Evolutionary conservation across 2,797 vertebrate species (phyloP).

Genomic region (Rhadinocentrus ornatus): DNA sequence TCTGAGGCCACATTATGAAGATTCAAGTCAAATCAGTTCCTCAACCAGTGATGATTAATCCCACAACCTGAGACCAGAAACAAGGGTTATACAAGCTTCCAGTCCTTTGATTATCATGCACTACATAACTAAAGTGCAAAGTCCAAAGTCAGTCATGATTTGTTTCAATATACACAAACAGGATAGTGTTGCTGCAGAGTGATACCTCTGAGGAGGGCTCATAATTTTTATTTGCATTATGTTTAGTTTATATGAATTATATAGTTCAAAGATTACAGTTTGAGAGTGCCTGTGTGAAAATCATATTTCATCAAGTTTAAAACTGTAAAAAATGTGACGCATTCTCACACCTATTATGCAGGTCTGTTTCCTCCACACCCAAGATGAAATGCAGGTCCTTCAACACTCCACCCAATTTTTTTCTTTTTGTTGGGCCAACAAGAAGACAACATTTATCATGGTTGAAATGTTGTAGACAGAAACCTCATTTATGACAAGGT

Average conservation of each 20-base stretch:
- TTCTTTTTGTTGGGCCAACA: constrained; percentile 5
- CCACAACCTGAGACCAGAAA: neutral
- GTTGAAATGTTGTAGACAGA: constrained; percentile 5
- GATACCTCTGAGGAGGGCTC: neutral
- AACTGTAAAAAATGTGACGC: neutral
- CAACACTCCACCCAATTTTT: constrained; percentile 55
- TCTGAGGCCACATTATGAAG: neutral
- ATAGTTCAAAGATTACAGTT: neutral
- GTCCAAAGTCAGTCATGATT: constrained; percentile 17
- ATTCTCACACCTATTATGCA: constrained; percentile 22
- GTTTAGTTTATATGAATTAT: neutral
- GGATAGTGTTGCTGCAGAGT: neutral
- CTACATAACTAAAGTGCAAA: constrained; percentile 21
- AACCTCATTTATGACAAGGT: constrained; percentile 16
- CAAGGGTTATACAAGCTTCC: neutral
- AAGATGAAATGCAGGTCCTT: constrained; percentile 56
- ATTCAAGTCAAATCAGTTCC: neutral
- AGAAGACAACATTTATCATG: neutral
- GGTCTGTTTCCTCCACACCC: constrained; percentile 27
- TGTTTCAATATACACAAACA: constrained; percentile 3
- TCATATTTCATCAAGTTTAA: neutral
- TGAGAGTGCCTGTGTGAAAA: neutral
- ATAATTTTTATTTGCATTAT: neutral
- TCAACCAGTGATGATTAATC: neutral
- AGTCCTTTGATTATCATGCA: constrained; percentile 15